Conservation (phyloP, 2,888 invertebrate species). For the Mythimna lalbum region DNA sequence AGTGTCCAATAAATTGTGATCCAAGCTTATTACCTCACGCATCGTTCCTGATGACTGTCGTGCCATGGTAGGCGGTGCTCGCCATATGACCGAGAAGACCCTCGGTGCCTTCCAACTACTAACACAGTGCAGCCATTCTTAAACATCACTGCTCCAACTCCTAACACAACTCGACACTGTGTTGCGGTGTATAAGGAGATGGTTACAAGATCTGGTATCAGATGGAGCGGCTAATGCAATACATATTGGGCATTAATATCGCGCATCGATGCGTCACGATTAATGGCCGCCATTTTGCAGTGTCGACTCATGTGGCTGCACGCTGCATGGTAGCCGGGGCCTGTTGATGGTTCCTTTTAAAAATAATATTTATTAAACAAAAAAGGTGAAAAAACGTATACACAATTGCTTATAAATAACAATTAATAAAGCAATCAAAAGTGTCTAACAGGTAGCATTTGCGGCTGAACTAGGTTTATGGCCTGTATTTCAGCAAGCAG, state of each 20-base stretch:
- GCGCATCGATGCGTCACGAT: conserved; percentile 47
- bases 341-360: too few relatives aligned
- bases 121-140: conserved; percentile 28
- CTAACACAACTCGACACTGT: conserved; percentile 30
- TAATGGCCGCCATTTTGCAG: conserved; percentile 59
- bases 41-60: conserved; percentile 54
- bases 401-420: too few relatives aligned
- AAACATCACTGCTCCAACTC: neutral
- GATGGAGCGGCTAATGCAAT: conserved; percentile 58
- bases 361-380: too few relatives aligned
- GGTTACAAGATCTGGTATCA: conserved; percentile 44
- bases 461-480: too few relatives aligned
- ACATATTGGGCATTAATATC: conserved; percentile 65
- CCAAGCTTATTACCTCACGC: conserved; percentile 48
- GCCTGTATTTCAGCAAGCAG: too few relatives aligned
- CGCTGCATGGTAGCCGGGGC: neutral
- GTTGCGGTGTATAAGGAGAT: conserved; percentile 6
- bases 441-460: too few relatives aligned
- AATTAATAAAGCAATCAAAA: too few relatives aligned
- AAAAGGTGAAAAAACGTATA: too few relatives aligned
- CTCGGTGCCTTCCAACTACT: conserved; percentile 32
- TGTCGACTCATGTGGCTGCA: conserved; percentile 36
- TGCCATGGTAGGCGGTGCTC: conserved; percentile 48
- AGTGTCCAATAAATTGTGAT: conserved; percentile 39
- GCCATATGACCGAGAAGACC: conserved; percentile 42